Evolutionary conservation across 2,797 vertebrate genomes (phyloP), one percentile per base, ranked within the genome.

Genomic region (Aeoliscus strigatus): DNA sequence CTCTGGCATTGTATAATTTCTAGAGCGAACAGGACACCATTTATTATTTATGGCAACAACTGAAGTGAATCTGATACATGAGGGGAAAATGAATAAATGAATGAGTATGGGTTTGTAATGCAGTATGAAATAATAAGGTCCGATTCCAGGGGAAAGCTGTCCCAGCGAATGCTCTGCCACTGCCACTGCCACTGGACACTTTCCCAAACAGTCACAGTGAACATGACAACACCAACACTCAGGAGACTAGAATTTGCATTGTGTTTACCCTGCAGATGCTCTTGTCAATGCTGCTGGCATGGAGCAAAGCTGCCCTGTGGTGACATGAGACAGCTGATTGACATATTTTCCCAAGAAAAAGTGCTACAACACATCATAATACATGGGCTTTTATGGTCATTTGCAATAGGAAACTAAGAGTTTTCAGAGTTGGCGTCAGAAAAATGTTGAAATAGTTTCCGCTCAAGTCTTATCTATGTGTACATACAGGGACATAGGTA

Each of bases 221-320:
- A 39, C 30, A 33, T 60, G 32, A 36, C 24, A 25, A 49, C 14
- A 11, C 30, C 53, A 13, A 50, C 38, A 9, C 42, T 33, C 6
- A 26, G 29, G 17, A 26, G 63, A 38, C 18, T 15, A 12, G 14
- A 39, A 41, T 61, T 66, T 73, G 32, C 55, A 61, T 62, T 66
- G 37, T 50, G 56, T 17, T 37, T 51, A 34, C 49, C 36, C 12
- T 55, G 53, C 13, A 11, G 23, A 41, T 56, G 9, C 51, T 25
- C 54, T 60, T 8, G 42, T 51, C 60, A 39, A 21, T 66, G 34
- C 5, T 43, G 33, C 26, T 51, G 41, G 29, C 58, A 44, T 17
- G 12, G n/a, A 25, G 42, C 32, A 8, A 27, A 16, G 11, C 21
- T 42, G 36, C 25, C 25, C 16, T 37, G 14, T 39, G 11, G 9